A percentile compares a stretch with the other conserved stretches of the same genome.
Evolutionary conservation across 2,113 vertebrate species (phyloP).

Genomic region (Tichodroma muraria): DNA sequence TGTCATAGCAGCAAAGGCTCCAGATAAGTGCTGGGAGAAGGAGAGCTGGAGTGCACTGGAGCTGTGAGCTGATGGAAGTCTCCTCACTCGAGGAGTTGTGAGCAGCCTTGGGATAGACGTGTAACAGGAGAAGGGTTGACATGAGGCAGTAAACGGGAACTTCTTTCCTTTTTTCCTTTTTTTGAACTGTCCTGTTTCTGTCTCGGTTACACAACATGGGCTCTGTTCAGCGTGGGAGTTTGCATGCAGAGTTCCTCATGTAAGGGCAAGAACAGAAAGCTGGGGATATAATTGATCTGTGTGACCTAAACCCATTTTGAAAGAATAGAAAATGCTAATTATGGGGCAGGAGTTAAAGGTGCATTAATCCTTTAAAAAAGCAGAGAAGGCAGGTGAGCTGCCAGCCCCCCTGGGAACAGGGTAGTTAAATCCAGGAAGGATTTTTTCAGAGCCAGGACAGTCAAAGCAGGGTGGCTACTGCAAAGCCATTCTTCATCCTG

Average conservation of each 20-base stretch:
- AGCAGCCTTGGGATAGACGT: not conserved
- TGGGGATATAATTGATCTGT: not conserved
- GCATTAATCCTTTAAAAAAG: not conserved
- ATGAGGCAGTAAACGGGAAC: not conserved
- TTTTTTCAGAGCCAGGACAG: not conserved
- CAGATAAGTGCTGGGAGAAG: not conserved
- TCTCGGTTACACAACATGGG: not conserved
- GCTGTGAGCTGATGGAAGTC: not conserved
- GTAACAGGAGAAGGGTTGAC: not conserved
- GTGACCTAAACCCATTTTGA: not conserved
- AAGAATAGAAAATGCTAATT: not conserved
- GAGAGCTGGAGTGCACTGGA: not conserved
- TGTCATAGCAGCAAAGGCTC: slow-evolving; percentile 25
- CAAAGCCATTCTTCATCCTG: not conserved
- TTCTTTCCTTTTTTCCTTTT: not conserved
- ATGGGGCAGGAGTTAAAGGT: not conserved
- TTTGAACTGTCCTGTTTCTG: not conserved
- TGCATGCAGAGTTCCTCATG: not conserved
- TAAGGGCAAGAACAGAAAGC: not conserved
- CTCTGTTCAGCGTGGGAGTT: slow-evolving; percentile 5
- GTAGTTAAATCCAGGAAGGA: not conserved
- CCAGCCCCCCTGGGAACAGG: not conserved
- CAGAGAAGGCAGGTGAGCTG: not conserved
- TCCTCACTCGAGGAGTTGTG: not conserved
- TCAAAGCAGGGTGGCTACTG: not conserved